Evolutionary conservation across 1,140 invertebrate genomes (phyloP).

Genomic region (Bombus waltoni): DNA sequence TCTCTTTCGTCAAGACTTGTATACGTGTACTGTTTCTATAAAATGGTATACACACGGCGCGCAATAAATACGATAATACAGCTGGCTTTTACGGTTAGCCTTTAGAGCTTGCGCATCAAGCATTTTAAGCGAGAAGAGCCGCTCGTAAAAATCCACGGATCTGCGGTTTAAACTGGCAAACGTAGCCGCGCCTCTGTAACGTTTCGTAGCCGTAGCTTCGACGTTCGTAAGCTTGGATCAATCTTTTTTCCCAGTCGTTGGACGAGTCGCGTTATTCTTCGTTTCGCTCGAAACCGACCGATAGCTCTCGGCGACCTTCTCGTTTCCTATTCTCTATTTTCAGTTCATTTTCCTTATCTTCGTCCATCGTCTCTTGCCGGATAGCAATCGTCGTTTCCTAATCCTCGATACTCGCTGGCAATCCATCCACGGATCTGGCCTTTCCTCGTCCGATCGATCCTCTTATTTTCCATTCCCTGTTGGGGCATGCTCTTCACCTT

Average conservation of each 20-base stretch:
- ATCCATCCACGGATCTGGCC: neutral
- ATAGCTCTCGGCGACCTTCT: neutral
- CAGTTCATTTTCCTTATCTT: neutral
- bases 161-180: too few species aligned
- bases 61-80: too few species aligned
- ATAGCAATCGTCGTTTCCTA: constrained; percentile 11
- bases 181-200: too few species aligned
- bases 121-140: too few species aligned
- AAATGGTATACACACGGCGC: too few species aligned
- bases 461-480: constrained; percentile 28
- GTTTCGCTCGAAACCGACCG: neutral
- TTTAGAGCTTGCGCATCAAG: too few species aligned
- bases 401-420: constrained; percentile 19
- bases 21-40: too few species aligned
- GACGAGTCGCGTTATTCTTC: neutral
- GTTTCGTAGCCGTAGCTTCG: too few species aligned
- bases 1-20: too few species aligned
- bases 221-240: too few species aligned
- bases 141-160: too few species aligned
- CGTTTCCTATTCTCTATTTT: neutral
- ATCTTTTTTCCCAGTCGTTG: neutral
- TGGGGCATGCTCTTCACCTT: neutral
- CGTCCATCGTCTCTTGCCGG: neutral
- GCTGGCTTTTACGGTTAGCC: too few species aligned
- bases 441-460: neutral